A percentile compares a stretch with the other conserved stretches of the same genome.
phyloP scores from a whole-genome alignment of 1,140 invertebrate species.

The Drosophila setifemur region DNA sequence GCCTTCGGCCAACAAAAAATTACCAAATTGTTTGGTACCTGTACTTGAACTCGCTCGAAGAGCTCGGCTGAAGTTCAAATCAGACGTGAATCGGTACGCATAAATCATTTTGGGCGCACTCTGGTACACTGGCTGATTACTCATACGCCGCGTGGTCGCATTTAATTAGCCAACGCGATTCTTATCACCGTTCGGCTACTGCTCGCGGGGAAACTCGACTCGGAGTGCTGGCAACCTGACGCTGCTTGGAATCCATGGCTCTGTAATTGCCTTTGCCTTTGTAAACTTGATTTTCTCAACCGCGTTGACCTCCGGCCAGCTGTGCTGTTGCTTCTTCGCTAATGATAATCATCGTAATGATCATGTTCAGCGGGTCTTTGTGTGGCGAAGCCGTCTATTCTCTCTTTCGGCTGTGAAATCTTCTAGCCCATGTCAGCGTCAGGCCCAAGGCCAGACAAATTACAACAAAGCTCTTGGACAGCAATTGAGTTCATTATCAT shows the following conservation, averaged over 20 bases:
- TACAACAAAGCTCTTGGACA: slow-evolving; percentile 57
- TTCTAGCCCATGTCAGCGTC: slow-evolving; percentile 48
- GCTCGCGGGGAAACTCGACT: not conserved
- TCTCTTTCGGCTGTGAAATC: slow-evolving; percentile 63
- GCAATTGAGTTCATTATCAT: slow-evolving; percentile 80
- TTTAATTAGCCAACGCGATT: slow-evolving; percentile 42
- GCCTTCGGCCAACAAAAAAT: slow-evolving; percentile 37
- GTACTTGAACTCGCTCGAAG: slow-evolving; percentile 65
- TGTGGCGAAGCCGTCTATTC: slow-evolving; percentile 27
- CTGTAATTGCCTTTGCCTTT: slow-evolving; percentile 59
- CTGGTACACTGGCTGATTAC: slow-evolving; percentile 19
- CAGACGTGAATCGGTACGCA: slow-evolving; percentile 37
- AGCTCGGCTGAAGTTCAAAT: slow-evolving; percentile 52
- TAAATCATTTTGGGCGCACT: slow-evolving; percentile 48
- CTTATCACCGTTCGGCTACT: slow-evolving; percentile 41
- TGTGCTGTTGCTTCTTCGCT: slow-evolving; percentile 34
- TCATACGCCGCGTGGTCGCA: slow-evolving; percentile 42
- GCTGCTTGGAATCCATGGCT: slow-evolving; percentile 1
- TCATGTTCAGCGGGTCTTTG: slow-evolving; percentile 23
- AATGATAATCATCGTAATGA: slow-evolving; percentile 38
- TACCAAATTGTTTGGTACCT: slow-evolving; percentile 32
- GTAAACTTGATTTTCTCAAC: slow-evolving; percentile 73
- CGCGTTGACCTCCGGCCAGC: slow-evolving; percentile 68
- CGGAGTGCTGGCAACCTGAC: slow-evolving; percentile 19
- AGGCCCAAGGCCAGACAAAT: slow-evolving; percentile 70